These are phyloP conservation scores for Petrocephalus sullivani DNA, from an alignment of 2,797 vertebrate species.

Conservation along the genomic window DNA sequence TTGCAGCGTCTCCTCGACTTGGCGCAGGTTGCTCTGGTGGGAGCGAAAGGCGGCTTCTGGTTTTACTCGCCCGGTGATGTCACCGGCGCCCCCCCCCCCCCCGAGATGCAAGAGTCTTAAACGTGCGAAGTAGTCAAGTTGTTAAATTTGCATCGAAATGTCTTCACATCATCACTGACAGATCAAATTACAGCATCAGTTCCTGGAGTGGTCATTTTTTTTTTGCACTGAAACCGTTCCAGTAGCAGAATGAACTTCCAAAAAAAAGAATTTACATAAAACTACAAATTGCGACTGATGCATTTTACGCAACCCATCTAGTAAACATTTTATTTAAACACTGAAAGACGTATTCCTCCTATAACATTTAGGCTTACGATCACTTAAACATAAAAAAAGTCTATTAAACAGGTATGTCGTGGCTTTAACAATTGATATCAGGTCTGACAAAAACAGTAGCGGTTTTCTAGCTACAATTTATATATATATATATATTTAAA, in stretches of 20 bases:
- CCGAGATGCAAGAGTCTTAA: background rate
- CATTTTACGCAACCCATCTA: background rate
- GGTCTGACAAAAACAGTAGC: background rate
- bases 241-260: background rate
- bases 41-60: constrained; percentile 60
- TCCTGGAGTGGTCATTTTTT: background rate
- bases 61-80: constrained; percentile 74
- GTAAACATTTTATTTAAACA: background rate
- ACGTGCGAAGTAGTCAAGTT: background rate
- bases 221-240: background rate
- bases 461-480: background rate
- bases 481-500: too few species aligned
- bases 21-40: constrained; percentile 17
- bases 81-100: constrained; percentile 52
- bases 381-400: background rate
- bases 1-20: constrained; percentile 44
- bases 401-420: background rate
- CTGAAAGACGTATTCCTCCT: background rate
- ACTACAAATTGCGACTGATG: background rate
- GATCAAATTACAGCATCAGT: background rate
- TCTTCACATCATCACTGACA: background rate
- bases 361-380: background rate
- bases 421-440: background rate
- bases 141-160: background rate
- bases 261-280: background rate